Evolutionary conservation across 2,113 vertebrate species (phyloP).

Genomic region (Corythornis cristatus): DNA sequence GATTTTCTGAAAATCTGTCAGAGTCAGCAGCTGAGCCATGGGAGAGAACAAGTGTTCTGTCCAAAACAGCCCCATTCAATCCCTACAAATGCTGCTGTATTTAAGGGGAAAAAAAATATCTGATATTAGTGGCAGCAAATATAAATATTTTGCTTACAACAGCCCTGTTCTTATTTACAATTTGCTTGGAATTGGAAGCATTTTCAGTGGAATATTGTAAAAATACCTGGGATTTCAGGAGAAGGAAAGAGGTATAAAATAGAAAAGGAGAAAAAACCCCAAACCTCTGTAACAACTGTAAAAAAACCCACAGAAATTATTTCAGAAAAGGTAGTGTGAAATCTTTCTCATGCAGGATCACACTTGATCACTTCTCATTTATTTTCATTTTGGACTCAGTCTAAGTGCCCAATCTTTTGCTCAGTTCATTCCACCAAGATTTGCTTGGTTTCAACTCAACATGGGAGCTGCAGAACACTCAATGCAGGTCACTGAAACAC

Average conservation of each 20-base stretch:
- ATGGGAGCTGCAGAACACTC: neutral
- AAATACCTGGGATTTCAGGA: neutral
- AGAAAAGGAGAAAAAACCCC: neutral
- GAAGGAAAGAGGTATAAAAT: neutral
- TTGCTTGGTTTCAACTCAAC: neutral
- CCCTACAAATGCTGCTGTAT: neutral
- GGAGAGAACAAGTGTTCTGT: slow-evolving; percentile 7
- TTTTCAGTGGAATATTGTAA: neutral
- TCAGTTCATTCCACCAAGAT: neutral
- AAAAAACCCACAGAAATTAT: neutral
- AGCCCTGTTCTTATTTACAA: neutral
- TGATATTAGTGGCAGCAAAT: slow-evolving; percentile 10
- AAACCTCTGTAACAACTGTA: neutral
- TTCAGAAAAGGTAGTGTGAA: neutral
- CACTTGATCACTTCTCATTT: neutral
- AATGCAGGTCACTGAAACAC: neutral
- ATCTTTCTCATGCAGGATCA: neutral
- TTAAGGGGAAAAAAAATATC: neutral
- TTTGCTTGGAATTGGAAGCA: neutral
- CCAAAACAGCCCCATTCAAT: neutral
- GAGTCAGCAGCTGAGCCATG: slow-evolving; percentile 1
- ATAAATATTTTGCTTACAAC: slow-evolving; percentile 45
- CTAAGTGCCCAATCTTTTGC: neutral
- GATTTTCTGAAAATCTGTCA: slow-evolving; percentile 46
- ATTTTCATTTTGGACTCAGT: neutral